phyloP scores from a whole-genome alignment of 2,797 vertebrate species.

The Crocodylus rhombifer region DNA sequence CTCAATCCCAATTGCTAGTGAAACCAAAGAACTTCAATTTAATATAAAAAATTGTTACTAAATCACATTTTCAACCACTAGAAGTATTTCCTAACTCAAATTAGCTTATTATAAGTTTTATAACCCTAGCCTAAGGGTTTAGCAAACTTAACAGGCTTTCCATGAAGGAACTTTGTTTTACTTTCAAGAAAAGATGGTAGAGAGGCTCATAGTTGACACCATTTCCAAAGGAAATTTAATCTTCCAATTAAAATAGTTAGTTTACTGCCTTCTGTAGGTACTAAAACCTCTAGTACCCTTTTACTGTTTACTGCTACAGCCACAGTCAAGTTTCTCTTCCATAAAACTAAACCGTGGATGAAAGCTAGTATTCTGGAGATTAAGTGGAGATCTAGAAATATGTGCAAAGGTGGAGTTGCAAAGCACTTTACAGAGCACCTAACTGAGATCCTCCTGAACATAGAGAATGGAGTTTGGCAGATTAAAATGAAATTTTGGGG shows the following conservation, averaged over 20 bases:
- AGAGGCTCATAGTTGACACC: not conserved
- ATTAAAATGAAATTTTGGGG: not conserved
- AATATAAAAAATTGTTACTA: constrained; percentile 62
- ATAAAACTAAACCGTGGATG: fast-evolving
- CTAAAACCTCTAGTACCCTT: fast-evolving
- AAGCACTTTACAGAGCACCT: not conserved
- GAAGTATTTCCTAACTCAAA: not conserved
- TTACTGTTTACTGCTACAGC: not conserved
- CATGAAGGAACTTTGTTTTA: not conserved
- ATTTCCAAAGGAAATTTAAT: constrained; percentile 14
- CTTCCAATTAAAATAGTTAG: constrained; percentile 20
- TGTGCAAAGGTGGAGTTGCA: fast-evolving
- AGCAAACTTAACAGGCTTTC: constrained; percentile 53
- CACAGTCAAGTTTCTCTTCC: fast-evolving
- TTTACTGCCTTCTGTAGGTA: not conserved
- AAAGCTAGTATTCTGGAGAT: fast-evolving
- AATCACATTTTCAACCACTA: constrained; percentile 51
- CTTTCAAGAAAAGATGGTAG: constrained; percentile 16
- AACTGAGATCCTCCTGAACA: not conserved
- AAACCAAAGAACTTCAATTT: constrained; percentile 49
- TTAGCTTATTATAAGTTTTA: not conserved
- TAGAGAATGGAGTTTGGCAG: not conserved
- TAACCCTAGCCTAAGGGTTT: constrained; percentile 44
- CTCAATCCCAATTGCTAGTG: constrained; percentile 1
- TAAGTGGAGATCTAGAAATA: not conserved